These are phyloP conservation scores for Alligator mississippiensis DNA, from an alignment of 2,113 vertebrate species.

Conservation along the genomic window DNA sequence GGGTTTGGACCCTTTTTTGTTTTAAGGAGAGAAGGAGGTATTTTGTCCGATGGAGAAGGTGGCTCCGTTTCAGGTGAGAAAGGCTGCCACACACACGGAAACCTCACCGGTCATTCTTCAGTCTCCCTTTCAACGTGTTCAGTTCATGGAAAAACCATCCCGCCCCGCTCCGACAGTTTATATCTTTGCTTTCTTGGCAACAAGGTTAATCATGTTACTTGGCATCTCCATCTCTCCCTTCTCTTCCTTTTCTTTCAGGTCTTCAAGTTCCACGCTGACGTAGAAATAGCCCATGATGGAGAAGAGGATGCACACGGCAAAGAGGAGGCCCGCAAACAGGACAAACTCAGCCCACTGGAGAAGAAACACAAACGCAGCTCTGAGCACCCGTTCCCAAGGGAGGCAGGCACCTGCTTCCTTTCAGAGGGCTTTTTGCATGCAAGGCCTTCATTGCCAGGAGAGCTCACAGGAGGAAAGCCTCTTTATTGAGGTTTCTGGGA, in stretches of 20 bases:
- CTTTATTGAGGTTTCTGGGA: not conserved
- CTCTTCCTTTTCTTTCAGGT: conserved; percentile 72
- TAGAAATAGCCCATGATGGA: conserved; percentile 96
- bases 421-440: not conserved
- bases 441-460: not conserved
- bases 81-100: conserved; percentile 18
- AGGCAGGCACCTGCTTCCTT: not conserved
- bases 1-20: conserved; percentile 28
- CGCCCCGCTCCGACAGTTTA: conserved; percentile 68
- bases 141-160: not conserved
- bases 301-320: conserved; percentile 91
- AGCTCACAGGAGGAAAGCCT: not conserved
- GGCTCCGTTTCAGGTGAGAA: conserved; percentile 30
- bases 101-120: not conserved
- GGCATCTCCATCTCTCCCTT: conserved; percentile 56
- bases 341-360: conserved; percentile 96
- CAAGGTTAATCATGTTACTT: conserved; percentile 65
- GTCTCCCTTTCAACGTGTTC: not conserved
- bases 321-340: conserved; percentile 89
- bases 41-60: conserved; percentile 33
- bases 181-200: conserved; percentile 81
- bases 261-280: conserved; percentile 83
- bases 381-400: not conserved
- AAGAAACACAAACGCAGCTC: conserved; percentile 59
- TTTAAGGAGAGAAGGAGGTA: conserved; percentile 13